A percentile compares a stretch with the other conserved stretches of the same genome.
Conservation (phyloP, 2,888 invertebrate genomes). For the Stenotaenia linearis region DNA sequence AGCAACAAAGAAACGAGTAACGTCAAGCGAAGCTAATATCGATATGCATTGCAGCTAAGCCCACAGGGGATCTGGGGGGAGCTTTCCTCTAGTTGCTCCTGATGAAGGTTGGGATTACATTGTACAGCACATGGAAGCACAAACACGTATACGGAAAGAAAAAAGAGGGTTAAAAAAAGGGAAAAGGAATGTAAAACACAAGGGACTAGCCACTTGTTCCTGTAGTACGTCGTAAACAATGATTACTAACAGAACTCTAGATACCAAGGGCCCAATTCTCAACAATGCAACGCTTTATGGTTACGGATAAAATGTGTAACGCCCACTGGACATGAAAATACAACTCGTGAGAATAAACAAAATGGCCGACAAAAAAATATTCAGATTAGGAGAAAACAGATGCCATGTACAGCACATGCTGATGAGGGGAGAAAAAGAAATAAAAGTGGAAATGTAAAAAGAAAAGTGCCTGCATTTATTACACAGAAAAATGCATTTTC, state of each 20-base stretch:
- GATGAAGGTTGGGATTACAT: conserved; percentile 15
- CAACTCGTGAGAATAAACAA: not conserved
- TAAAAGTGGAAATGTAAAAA: not conserved
- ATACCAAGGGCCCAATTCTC: conserved; percentile 19
- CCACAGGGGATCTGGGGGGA: conserved; percentile 12
- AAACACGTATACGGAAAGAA: not conserved
- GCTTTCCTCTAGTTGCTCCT: not conserved
- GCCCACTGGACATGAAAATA: not conserved
- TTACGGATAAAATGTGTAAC: conserved; percentile 10
- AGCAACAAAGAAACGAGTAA: conserved; percentile 5
- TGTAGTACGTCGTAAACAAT: not conserved
- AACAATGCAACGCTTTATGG: conserved; percentile 24
- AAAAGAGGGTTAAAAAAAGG: not conserved
- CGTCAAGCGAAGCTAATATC: conserved; percentile 12
- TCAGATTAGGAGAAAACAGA: conserved; percentile 1
- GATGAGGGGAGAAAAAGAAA: not conserved
- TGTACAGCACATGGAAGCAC: not conserved
- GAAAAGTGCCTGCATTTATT: not conserved
- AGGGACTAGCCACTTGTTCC: not conserved
- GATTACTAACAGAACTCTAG: not conserved
- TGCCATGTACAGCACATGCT: conserved; percentile 6
- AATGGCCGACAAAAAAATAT: conserved; percentile 2
- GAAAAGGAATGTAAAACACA: not conserved
- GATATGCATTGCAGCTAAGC: conserved; percentile 26
- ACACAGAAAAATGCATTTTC: conserved; percentile 1